Conservation (phyloP, 1,140 invertebrate species). For the Anthonomus grandis region DNA sequence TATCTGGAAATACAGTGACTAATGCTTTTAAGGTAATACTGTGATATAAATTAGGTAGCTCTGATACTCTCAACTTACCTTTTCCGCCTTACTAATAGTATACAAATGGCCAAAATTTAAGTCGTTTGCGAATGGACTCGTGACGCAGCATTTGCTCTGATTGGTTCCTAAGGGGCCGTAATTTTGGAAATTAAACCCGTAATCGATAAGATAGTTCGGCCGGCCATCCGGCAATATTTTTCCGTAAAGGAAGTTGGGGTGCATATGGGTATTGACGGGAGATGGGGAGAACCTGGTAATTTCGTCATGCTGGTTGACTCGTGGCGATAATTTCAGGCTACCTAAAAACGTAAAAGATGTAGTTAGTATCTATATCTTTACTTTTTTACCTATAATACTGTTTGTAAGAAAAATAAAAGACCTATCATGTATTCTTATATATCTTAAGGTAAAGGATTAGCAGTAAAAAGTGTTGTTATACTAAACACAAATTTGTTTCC, state of each 20-base stretch:
- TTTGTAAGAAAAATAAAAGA: too few relatives aligned
- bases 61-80: constrained; percentile 2
- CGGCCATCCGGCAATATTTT: constrained; percentile 39
- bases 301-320: constrained; percentile 5
- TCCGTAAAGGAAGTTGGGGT: constrained; percentile 40
- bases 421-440: too few relatives aligned
- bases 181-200: constrained; percentile 41
- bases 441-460: too few relatives aligned
- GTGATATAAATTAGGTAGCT: too few relatives aligned
- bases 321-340: constrained; percentile 11
- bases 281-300: constrained; percentile 5
- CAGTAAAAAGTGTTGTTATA: too few relatives aligned
- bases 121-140: constrained; percentile 36
- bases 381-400: too few relatives aligned
- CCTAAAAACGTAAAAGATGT: too few relatives aligned
- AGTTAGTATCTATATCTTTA: too few relatives aligned
- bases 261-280: constrained; percentile 31
- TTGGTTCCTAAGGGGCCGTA: constrained; percentile 34
- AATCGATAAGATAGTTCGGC: constrained; percentile 42
- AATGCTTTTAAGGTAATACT: too few relatives aligned
- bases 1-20: too few relatives aligned
- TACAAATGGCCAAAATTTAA: constrained; percentile 44
- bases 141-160: constrained; percentile 41
- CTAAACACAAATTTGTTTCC: too few relatives aligned
- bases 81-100: constrained; percentile 42